Base-by-base conservation (phyloP, 2,888 invertebrate genomes). In the Yponomeuta cagnagella region DNA sequence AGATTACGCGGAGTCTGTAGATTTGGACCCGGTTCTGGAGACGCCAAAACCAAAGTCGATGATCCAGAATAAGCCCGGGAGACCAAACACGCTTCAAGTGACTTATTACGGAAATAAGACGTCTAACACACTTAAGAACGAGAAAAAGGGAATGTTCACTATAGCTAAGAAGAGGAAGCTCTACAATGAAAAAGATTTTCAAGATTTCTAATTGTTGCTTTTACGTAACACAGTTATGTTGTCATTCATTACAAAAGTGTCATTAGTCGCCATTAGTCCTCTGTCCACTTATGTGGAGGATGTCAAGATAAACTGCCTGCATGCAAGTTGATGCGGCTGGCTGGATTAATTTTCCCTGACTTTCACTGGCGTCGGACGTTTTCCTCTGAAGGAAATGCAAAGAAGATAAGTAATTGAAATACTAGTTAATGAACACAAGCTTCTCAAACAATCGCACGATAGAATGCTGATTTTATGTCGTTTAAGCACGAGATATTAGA, bases 121-220 rank as follows among this genome's bases (percentile, higher is more conserved):
- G 5, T 76, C 78, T 10, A 76, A 74, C 15, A 43, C 67, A 33
- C 48, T 73, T 4, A 81, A 79, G 70, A 74, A 76, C 0, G 87
- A 89, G 5, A 89, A 89, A 74, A 90, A 89, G 76, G 86, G 86
- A 12, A 81, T 81, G 31, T 92, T 91, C 73, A 87, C 85, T 72
- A 89, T 90, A 68, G 83, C 84, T 2, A 92, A 91, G 78, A 92
- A 89, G 75, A 83, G 92, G 73, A 92, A 92, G 77, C 80, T 92
- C 5, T 92, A 87, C 73, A 89, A 80, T 72, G 88, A 87, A 15
- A 90, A 90, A 76, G 88, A 89, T 71, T 88, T 87, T 74, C 82
- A 86, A 75, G 86, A 89, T 76, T 84, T 85, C 76, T 89, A 84
- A 82, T 66, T 73, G 70, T 71, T 70, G 70, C 63, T 66, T 72